A percentile compares a stretch with the other conserved stretches of the same genome.
Evolutionary conservation across 2,888 invertebrate species (phyloP).

Genomic region (Psylliodes chrysocephalus): DNA sequence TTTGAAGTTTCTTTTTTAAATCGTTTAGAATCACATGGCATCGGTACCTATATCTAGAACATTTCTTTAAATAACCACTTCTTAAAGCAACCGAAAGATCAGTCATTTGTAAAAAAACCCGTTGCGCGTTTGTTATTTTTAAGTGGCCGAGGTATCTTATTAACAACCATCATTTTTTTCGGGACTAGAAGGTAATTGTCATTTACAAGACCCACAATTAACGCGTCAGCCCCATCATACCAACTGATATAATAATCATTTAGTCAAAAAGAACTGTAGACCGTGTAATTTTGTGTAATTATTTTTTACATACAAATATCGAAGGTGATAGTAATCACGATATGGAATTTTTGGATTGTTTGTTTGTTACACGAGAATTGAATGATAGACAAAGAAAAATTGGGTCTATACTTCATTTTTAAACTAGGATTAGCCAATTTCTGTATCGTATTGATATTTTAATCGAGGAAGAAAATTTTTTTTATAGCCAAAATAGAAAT

Average conservation of each 20-base stretch:
- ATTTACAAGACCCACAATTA: constrained; percentile 35
- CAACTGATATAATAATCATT: constrained; percentile 36
- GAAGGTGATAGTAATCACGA: constrained; percentile 16
- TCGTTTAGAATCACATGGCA: no score
- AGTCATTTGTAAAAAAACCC: constrained; percentile 6
- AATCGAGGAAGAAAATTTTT: no score
- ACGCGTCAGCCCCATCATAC: constrained; percentile 36
- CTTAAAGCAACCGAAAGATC: neutral
- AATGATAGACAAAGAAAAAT: no score
- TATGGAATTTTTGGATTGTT: constrained; percentile 15
- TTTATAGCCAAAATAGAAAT: no score
- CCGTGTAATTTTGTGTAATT: constrained; percentile 35
- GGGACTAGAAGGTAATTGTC: constrained; percentile 33
- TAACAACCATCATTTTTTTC: constrained; percentile 18
- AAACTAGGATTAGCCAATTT: no score
- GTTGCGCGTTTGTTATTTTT: constrained; percentile 11
- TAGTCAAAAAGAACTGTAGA: constrained; percentile 30
- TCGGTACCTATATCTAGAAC: no score
- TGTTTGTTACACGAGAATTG: no score
- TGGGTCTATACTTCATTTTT: no score
- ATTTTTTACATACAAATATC: constrained; percentile 21
- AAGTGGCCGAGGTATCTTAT: neutral
- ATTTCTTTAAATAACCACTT: no score
- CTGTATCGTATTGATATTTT: no score
- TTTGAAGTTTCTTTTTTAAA: no score